Evolutionary conservation across 2,888 invertebrate genomes (phyloP).

Genomic region (Drosophila algonquin): DNA sequence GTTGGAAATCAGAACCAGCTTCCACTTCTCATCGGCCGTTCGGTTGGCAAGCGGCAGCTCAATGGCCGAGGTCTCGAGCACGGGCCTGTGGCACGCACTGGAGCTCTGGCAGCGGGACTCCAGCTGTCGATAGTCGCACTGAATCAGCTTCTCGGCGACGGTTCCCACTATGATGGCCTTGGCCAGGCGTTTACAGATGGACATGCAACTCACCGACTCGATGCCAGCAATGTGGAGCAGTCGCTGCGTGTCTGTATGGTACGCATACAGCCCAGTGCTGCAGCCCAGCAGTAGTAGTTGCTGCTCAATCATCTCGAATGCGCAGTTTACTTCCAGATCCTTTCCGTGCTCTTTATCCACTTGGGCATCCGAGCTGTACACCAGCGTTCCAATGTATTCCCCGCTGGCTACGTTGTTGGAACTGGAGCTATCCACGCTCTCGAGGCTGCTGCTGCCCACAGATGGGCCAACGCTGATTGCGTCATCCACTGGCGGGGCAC

Average conservation of each 20-base stretch:
- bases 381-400: constrained; percentile 65
- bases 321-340: constrained; percentile 80
- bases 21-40: constrained; percentile 82
- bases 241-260: constrained; percentile 69
- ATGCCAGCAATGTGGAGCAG: constrained; percentile 85
- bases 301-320: constrained; percentile 80
- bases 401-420: neutral
- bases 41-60: constrained; percentile 84
- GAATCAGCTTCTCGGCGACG: constrained; percentile 86
- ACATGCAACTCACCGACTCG: constrained; percentile 87
- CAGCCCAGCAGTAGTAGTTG: constrained; percentile 82
- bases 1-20: constrained; percentile 82
- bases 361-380: constrained; percentile 51
- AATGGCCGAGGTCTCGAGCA: constrained; percentile 81
- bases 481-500: constrained; percentile 28
- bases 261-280: constrained; percentile 81
- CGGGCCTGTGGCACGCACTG: constrained; percentile 84
- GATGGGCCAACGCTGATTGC: constrained; percentile 16
- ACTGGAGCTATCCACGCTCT: constrained; percentile 49
- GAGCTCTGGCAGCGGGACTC: constrained; percentile 85
- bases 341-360: constrained; percentile 23
- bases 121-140: constrained; percentile 86
- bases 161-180: constrained; percentile 88
- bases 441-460: constrained; percentile 35
- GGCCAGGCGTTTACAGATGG: constrained; percentile 85